A percentile compares a stretch with the other conserved stretches of the same genome.
Evolutionary conservation across 2,888 invertebrate species (phyloP).

Genomic region (Anoncus sp.): DNA sequence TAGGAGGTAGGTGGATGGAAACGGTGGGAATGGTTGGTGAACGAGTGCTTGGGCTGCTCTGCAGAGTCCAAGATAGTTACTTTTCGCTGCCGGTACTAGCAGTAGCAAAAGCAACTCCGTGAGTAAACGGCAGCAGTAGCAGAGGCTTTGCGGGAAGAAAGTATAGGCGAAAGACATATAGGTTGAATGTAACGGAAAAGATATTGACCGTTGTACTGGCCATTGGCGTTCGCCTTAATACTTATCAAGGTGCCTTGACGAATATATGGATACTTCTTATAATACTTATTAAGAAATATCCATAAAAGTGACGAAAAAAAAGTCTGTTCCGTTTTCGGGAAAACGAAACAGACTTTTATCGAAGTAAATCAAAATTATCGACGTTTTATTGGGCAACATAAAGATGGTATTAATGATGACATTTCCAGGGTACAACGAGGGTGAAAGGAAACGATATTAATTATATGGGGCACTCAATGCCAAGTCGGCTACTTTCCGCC

Average conservation of each 20-base stretch:
- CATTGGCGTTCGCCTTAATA: too few relatives aligned
- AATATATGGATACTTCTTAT: conserved; percentile 9
- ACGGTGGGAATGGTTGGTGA: conserved; percentile 65
- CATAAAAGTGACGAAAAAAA: too few relatives aligned
- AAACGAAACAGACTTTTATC: too few relatives aligned
- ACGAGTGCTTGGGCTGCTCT: conserved; percentile 71
- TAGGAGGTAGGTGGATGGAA: conserved; percentile 26
- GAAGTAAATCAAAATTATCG: background rate
- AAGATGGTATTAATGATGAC: background rate
- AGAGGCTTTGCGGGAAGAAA: conserved; percentile 72
- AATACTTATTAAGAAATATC: too few relatives aligned
- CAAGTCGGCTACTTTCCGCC: too few relatives aligned
- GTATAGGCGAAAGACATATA: conserved; percentile 68
- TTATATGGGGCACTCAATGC: too few relatives aligned
- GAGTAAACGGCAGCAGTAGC: conserved; percentile 38
- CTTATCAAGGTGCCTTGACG: background rate
- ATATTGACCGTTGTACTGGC: conserved; percentile 35
- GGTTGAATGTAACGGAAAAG: conserved; percentile 64
- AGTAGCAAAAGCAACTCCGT: conserved; percentile 14
- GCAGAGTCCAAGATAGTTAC: conserved; percentile 71
- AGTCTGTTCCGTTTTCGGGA: too few relatives aligned
- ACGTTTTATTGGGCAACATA: background rate
- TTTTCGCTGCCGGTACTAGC: conserved; percentile 69
- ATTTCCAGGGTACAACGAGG: background rate
- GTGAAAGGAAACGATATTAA: too few relatives aligned